phyloP scores from a whole-genome alignment of 2,113 vertebrate genomes.

The Bothrops jararaca region DNA sequence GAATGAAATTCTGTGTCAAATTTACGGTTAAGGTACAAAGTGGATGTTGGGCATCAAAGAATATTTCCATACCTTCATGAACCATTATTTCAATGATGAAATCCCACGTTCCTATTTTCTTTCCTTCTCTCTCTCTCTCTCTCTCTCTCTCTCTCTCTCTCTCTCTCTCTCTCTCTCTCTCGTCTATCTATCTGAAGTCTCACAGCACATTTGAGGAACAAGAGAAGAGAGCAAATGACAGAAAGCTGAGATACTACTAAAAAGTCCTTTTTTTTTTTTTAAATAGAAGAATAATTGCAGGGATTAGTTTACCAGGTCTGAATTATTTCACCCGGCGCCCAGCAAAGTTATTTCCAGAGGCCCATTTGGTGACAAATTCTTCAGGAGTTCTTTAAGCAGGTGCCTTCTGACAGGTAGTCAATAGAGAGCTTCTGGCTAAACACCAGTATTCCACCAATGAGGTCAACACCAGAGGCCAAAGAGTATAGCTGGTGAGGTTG shows the following conservation, averaged over 20 bases:
- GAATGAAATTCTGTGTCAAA: neutral
- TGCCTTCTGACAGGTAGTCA: conserved; percentile 93
- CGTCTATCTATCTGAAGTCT: conserved; percentile 74
- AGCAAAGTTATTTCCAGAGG: conserved; percentile 80
- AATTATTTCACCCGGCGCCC: conserved; percentile 64
- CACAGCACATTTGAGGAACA: conserved; percentile 63
- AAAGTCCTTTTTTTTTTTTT: conserved; percentile 59
- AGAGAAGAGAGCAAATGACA: conserved; percentile 37
- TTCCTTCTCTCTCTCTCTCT: neutral
- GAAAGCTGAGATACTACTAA: conserved; percentile 60
- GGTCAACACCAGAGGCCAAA: conserved; percentile 84
- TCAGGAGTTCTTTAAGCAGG: conserved; percentile 73
- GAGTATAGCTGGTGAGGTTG: conserved; percentile 78
- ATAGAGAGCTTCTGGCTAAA: conserved; percentile 78
- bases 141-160: neutral
- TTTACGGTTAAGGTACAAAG: neutral
- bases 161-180: neutral
- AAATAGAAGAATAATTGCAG: conserved; percentile 86
- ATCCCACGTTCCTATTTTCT: neutral
- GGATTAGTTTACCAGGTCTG: conserved; percentile 85
- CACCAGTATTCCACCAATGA: conserved; percentile 71
- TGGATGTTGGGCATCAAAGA: neutral
- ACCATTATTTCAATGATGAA: neutral
- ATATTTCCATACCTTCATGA: neutral
- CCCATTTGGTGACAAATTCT: conserved; percentile 86